Base-by-base conservation (phyloP, 1,140 invertebrate genomes). In the Drosophila oshimai region DNA sequence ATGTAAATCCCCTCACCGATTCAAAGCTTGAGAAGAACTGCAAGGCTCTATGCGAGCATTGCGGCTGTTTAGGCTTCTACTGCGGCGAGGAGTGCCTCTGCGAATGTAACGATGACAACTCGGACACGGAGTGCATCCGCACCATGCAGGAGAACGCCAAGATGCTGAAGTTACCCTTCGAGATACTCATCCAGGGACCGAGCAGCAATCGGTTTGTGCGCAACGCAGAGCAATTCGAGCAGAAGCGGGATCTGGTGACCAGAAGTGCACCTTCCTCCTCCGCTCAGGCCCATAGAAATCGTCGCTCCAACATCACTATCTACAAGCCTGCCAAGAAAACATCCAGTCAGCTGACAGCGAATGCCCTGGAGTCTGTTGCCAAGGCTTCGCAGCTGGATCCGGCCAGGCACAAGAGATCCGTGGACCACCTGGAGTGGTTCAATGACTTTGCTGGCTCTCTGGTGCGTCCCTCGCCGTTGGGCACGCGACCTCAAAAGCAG, bases 31-130 rank as follows among this genome's bases (percentile, higher is more conserved):
- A 72, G 18, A 26, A 50, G 13, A 90, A 89, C 37, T 91, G 90
- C 39, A 90, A 90, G 39, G 64, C 89, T 1, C 58, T 91, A 1
- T 91, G 90, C 24, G 77, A 80, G 44, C 76, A 89, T 4, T 91
- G 90, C 41, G 81, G 89, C 2, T 91, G 90, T 49, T 24, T 89
- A 36, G 89, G 89, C 4, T 91, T 90, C 65, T 91, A 91, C 41
- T 91, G 90, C 10, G 90, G 89, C 0, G 90, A 91, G 49, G 89
- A 91, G 55, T 91, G 90, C 33, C 80, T 91, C 4, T 91, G 90
- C 45, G 90, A 91, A 42, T 91, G 89, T 45, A 90, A 90, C 50
- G 64, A 89, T 9, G 86, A 86, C 0, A 78, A 78, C 44, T 90
- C 80, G 0, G 77, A 91, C 33, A 89, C 79, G 0, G 75, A 90